Evolutionary conservation across 2,797 vertebrate genomes (phyloP).

Genomic region (Adelosebastes latens): DNA sequence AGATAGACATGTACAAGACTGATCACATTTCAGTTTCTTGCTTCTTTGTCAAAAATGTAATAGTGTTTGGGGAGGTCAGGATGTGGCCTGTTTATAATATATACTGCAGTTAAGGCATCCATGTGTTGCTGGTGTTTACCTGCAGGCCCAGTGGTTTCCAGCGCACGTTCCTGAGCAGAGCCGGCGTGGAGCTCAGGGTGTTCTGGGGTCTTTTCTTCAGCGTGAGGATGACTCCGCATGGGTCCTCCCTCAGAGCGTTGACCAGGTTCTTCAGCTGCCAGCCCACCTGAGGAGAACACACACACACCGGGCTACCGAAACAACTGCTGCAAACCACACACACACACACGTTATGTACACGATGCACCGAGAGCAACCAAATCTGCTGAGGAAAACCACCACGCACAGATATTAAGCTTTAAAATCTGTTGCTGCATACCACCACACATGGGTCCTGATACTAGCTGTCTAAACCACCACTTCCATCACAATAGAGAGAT

Average conservation of each 20-base stretch:
- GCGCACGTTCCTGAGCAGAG: slow-evolving; percentile 90
- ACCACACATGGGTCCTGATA: background rate
- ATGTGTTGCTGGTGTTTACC: slow-evolving; percentile 71
- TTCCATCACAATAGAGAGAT: background rate
- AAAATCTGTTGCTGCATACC: background rate
- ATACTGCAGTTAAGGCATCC: background rate
- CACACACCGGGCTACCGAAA: slow-evolving; percentile 39
- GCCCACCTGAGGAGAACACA: slow-evolving; percentile 84
- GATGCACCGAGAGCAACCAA: too few relatives aligned
- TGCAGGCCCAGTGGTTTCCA: slow-evolving; percentile 92
- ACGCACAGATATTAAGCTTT: background rate
- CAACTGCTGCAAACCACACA: slow-evolving; percentile 20
- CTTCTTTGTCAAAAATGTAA: background rate
- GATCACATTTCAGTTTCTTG: background rate
- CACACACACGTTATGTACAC: background rate
- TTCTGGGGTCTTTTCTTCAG: slow-evolving; percentile 92
- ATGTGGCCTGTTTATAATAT: background rate
- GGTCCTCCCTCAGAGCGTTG: slow-evolving; percentile 90
- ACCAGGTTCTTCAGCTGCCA: slow-evolving; percentile 93
- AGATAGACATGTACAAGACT: background rate
- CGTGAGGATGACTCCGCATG: slow-evolving; percentile 89
- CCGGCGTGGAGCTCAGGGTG: slow-evolving; percentile 89
- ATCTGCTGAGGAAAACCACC: background rate
- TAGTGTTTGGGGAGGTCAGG: background rate
- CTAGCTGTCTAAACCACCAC: background rate